These are phyloP conservation scores for Allygus modestus DNA, from an alignment of 2,888 invertebrate species.

Conservation along the genomic window DNA sequence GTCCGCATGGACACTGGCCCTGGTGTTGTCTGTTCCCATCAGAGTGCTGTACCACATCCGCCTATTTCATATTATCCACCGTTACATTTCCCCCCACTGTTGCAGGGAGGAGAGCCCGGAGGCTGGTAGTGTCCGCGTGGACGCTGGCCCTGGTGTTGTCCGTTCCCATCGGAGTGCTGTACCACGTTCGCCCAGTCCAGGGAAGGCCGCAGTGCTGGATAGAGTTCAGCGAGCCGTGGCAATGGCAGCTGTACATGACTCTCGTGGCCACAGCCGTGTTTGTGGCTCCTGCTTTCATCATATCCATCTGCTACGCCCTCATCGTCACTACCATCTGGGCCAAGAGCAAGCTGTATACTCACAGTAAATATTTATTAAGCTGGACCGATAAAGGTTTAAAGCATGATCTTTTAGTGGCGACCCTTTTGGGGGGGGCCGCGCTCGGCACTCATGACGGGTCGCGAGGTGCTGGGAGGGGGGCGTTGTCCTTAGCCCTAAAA, in stretches of 20 bases:
- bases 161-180: slow-evolving; percentile 74
- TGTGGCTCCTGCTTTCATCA: slow-evolving; percentile 77
- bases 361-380: slow-evolving; percentile 65
- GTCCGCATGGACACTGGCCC: slow-evolving; percentile 90
- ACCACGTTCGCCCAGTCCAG: slow-evolving; percentile 88
- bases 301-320: slow-evolving; percentile 77
- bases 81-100: slow-evolving; percentile 78
- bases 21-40: slow-evolving; percentile 76
- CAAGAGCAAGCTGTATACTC: slow-evolving; percentile 76
- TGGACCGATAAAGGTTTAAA: not conserved
- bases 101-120: slow-evolving; percentile 90
- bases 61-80: slow-evolving; percentile 84
- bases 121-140: slow-evolving; percentile 90
- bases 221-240: slow-evolving; percentile 73
- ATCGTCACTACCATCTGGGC: slow-evolving; percentile 78
- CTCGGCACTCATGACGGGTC: too few relatives aligned
- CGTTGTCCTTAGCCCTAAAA: too few relatives aligned
- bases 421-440: too few relatives aligned
- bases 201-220: slow-evolving; percentile 75
- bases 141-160: slow-evolving; percentile 82
- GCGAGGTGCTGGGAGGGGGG: too few relatives aligned
- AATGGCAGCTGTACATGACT: slow-evolving; percentile 77
- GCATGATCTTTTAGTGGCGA: too few relatives aligned
- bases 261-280: slow-evolving; percentile 76
- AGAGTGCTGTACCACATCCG: slow-evolving; percentile 82